These are phyloP conservation scores for Nothura maculosa DNA, from an alignment of 2,797 vertebrate species.

Conservation along the genomic window DNA sequence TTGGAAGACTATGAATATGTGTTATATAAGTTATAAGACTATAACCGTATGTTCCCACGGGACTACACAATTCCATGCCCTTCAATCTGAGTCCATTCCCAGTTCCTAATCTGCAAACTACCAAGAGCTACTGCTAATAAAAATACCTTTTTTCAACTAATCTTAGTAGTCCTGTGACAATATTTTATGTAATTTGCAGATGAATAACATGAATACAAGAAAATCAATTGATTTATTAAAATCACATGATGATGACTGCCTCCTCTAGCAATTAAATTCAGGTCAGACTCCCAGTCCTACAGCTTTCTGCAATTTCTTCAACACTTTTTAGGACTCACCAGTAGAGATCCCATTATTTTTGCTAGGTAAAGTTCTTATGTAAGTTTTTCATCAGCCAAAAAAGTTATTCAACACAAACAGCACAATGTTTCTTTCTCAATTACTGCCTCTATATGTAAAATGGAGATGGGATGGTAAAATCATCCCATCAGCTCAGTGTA, in stretches of 20 bases:
- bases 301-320: background rate
- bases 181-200: background rate
- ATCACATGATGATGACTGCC: background rate
- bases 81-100: background rate
- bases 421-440: fast-evolving
- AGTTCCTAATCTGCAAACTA: background rate
- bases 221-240: background rate
- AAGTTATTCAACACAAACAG: background rate
- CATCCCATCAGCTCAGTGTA: background rate
- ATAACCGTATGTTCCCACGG: background rate
- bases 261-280: background rate
- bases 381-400: background rate
- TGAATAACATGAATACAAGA: background rate
- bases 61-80: background rate
- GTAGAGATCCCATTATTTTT: background rate
- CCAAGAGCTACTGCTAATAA: background rate
- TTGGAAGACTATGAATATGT: fast-evolving
- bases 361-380: background rate
- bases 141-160: background rate
- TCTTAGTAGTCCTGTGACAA: background rate
- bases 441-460: fast-evolving
- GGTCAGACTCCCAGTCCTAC: background rate
- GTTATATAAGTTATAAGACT: too few relatives aligned
- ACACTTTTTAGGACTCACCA: background rate
- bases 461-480: background rate